Conservation (phyloP, 92 coral and sea anemone species). For the Chrysogorgia sp. region DNA sequence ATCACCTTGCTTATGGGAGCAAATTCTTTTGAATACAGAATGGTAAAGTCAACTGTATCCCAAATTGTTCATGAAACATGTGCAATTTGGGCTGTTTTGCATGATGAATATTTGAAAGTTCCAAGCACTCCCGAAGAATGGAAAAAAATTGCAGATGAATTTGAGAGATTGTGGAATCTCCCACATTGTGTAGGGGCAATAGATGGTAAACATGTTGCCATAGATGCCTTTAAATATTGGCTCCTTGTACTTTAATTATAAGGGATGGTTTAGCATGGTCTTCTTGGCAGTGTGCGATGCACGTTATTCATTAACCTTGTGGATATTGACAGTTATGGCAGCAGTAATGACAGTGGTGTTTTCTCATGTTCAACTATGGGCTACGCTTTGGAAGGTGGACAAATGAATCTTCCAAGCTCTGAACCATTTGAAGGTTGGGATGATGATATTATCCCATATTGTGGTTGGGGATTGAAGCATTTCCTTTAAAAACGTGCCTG, state of each 20-base stretch:
- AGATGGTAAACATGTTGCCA: constrained; percentile 68
- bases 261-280: constrained; percentile 62
- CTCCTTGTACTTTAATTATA: constrained; percentile 67
- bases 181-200: too few species aligned
- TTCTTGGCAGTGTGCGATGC: too few species aligned
- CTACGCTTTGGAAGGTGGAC: constrained; percentile 54
- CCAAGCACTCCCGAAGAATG: too few species aligned
- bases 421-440: constrained; percentile 50
- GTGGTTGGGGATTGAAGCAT: constrained; percentile 63
- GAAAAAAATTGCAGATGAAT: too few species aligned
- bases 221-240: constrained; percentile 65
- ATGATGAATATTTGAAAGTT: too few species aligned
- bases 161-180: too few species aligned
- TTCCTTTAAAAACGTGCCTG: constrained; percentile 54
- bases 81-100: constrained; percentile 52
- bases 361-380: constrained; percentile 64
- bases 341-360: constrained; percentile 70
- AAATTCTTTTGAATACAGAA: constrained; percentile 37
- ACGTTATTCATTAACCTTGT: constrained; percentile 58
- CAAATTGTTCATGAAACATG: constrained; percentile 45
- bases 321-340: constrained; percentile 64
- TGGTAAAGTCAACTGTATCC: too few species aligned
- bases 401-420: too few species aligned
- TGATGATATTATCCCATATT: constrained; percentile 39
- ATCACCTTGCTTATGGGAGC: constrained; percentile 29